phyloP scores from a whole-genome alignment of 2,888 invertebrate species.

The Lapara coniferarum region DNA sequence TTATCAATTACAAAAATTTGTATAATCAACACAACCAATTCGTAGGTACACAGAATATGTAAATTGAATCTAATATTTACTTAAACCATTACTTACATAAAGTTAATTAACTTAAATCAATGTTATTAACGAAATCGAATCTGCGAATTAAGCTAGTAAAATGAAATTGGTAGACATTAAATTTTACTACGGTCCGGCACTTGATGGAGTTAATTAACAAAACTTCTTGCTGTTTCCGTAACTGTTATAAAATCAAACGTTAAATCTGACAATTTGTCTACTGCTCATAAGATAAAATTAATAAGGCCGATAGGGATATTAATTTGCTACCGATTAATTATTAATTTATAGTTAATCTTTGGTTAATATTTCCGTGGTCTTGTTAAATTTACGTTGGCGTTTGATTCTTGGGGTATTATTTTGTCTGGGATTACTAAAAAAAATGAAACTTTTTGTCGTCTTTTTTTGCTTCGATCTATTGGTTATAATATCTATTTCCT shows the following conservation, averaged over 20 bases:
- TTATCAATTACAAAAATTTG: too few relatives aligned
- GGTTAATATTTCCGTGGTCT: not conserved
- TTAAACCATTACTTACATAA: not conserved
- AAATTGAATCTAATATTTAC: not conserved
- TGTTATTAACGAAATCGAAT: constrained; percentile 11
- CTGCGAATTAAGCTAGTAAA: constrained; percentile 7
- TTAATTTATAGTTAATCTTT: not conserved
- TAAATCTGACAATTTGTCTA: not conserved
- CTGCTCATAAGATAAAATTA: constrained; percentile 6
- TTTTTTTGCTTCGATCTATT: too few relatives aligned
- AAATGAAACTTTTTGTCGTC: too few relatives aligned
- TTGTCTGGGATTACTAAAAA: too few relatives aligned
- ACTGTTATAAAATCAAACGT: not conserved
- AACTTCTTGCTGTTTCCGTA: constrained; percentile 14
- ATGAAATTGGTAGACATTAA: constrained; percentile 15
- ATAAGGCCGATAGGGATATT: not conserved
- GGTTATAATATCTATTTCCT: too few relatives aligned
- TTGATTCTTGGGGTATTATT: too few relatives aligned
- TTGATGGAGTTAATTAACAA: constrained; percentile 13
- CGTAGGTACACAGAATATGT: too few relatives aligned
- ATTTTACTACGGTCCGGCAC: constrained; percentile 6
- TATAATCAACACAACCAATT: too few relatives aligned
- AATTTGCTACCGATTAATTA: not conserved
- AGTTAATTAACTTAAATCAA: constrained; percentile 22
- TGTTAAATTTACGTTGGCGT: too few relatives aligned